Evolutionary conservation across 2,797 vertebrate genomes (phyloP), one percentile per base, ranked within the genome.

Genomic region (Telmatherina bonti): DNA sequence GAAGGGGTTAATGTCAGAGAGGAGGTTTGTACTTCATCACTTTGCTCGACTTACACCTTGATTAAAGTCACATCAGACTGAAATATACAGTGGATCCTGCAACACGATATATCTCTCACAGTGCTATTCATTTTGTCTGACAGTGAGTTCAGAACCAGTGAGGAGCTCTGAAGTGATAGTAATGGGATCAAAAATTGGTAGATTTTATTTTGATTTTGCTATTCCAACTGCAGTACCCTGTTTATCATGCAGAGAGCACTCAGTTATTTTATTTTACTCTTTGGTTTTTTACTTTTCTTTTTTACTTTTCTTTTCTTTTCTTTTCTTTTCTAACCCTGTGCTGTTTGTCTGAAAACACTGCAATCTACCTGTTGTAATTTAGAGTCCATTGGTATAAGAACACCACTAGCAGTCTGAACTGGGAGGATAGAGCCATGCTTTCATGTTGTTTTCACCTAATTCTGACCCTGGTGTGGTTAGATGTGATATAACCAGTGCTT

Each of bases 101-200:
- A n/a, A n/a, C n/a, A n/a, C 30, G 6, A 20, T 69, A 20, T 5
- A n/a, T 70, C 45, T 76, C 41, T 73, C 57, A 26, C 54, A 41
- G 52, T 62, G 10, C 24, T 3, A 2, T 33, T 12, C 47, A 60
- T 62, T 70, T 52, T 20, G 49, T 73, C 41, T 78, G 84, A 72
- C 49, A 72, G 60, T 0, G n/a, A 63, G 26, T 4, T 27, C 61
- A 67, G 57, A 41, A 2, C 63, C 65, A 30, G 61, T 41, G 33
- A 64, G 41, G 41, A 52, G 31, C 66, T 62, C n/a, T 58, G 72
- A 68, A 31, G 62, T 52, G 43, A 78, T 61, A 24, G 59, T 78
- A 73, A 82, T 79, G 59, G 65, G 67, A 76, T 75, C 36, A 74
- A 58, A 74, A 60, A 63, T 78, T 70, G 78, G 87, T 80, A 51